A percentile compares a stretch with the other conserved stretches of the same genome.
These are phyloP conservation scores for Trachymyrmex cornetzi DNA, from an alignment of 1,140 invertebrate genomes.

Conservation along the genomic window DNA sequence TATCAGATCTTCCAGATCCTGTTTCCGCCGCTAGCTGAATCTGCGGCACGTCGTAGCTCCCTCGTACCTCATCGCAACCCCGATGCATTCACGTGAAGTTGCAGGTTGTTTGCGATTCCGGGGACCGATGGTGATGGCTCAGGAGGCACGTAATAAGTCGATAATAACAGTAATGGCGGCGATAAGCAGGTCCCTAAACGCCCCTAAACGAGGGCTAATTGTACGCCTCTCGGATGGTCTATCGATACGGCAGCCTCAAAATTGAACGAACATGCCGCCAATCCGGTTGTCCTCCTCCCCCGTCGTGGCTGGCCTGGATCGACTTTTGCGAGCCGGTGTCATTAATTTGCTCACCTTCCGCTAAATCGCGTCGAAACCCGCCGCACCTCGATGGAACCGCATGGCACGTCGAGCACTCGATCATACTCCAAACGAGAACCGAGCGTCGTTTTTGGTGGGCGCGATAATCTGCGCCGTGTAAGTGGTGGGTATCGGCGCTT, in stretches of 20 bases:
- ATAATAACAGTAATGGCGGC: constrained; percentile 86
- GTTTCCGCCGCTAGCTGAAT: constrained; percentile 43
- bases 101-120: constrained; percentile 29
- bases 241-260: constrained; percentile 64
- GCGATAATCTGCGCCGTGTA: constrained; percentile 74
- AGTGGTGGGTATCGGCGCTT: constrained; percentile 69
- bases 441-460: constrained; percentile 59
- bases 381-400: constrained; percentile 32
- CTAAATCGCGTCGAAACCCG: constrained; percentile 73
- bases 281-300: constrained; percentile 43
- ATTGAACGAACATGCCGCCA: constrained; percentile 59
- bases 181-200: constrained; percentile 85
- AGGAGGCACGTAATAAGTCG: constrained; percentile 84
- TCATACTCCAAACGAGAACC: constrained; percentile 65
- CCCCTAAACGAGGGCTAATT: constrained; percentile 86
- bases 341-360: constrained; percentile 81
- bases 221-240: constrained; percentile 70
- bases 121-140: constrained; percentile 33
- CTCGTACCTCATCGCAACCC: constrained; percentile 15
- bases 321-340: constrained; percentile 74
- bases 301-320: constrained; percentile 53
- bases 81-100: constrained; percentile 7
- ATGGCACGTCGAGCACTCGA: constrained; percentile 49
- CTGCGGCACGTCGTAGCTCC: not conserved
- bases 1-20: constrained; percentile 30